Conservation (phyloP, 2,888 invertebrate genomes). For the Rugalucina vietnamica region DNA sequence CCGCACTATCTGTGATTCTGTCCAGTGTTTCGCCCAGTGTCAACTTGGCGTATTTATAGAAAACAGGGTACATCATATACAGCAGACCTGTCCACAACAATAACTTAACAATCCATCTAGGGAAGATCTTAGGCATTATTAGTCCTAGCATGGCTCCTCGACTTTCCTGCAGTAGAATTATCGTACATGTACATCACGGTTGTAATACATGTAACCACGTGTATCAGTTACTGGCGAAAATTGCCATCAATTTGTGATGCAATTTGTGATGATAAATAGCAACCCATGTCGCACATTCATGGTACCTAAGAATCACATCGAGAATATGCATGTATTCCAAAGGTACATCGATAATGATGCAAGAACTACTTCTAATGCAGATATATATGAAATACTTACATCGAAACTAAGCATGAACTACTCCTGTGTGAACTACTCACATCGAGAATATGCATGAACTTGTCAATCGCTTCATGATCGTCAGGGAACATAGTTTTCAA, state of each 20-base stretch:
- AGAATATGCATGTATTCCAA: too few species aligned
- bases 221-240: too few species aligned
- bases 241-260: too few species aligned
- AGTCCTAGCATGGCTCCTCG: slow-evolving; percentile 33
- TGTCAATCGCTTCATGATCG: slow-evolving; percentile 78
- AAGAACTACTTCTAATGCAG: too few species aligned
- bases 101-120: slow-evolving; percentile 69
- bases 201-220: background rate
- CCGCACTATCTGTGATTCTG: slow-evolving; percentile 76
- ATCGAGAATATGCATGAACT: slow-evolving; percentile 73
- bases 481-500: slow-evolving; percentile 79
- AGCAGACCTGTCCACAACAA: slow-evolving; percentile 73
- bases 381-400: too few species aligned
- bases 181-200: background rate
- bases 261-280: too few species aligned
- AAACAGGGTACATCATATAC: slow-evolving; percentile 68
- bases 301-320: too few species aligned
- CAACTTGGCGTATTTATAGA: slow-evolving; percentile 70
- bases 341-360: too few species aligned
- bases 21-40: slow-evolving; percentile 75
- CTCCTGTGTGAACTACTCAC: too few species aligned
- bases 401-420: too few species aligned
- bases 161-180: background rate
- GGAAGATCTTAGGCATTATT: slow-evolving; percentile 76
- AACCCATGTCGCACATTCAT: too few species aligned